Base-by-base conservation (phyloP, 2,888 invertebrate species). In the Netelia inedita region DNA sequence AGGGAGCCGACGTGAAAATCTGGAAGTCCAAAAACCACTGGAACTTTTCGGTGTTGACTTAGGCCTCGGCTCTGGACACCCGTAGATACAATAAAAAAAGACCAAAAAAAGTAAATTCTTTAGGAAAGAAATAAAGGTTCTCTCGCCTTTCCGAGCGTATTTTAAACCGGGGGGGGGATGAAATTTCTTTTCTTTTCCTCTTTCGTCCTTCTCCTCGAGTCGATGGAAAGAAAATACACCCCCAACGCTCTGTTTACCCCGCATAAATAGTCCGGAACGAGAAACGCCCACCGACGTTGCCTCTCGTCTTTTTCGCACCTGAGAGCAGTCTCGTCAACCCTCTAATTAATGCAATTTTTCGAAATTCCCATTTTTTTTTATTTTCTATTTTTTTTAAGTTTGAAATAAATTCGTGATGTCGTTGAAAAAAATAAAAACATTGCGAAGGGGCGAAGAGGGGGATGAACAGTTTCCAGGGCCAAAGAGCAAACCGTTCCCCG, bases 401-500 rank as follows among this genome's bases (percentile, higher is more conserved):
- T 1, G 23, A 14, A 53, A 28, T 28, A 69, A 55, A 21, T 72
- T 59, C 41, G 6, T 35, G 35, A 35, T 3, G 3, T 14, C 3
- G 14, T 14, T 10, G 1, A 65, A 19, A 46, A 46, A 19, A 19
- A 23, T n/a, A 10, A 1, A 35, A 35, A 35, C 6, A 59, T 61
- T 61, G 69, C 16, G 63, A 55, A 14, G 46, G 41, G 46, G 63
- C 35, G 73, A 55, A 61, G 68, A 74, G 53, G 43, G 72, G 65
- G 78, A 79, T 71, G 88, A 88, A 87, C 88, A 88, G 90, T 88
- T 86, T 90, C 89, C 89, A 91, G 89, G 92, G 92, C 88, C 92
- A 93, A 92, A 93, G 93, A 91, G 93, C 92, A 93, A 92, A 91
- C 90, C 89, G 88, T 89, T 91, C 89, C 89, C 90, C 92, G 92